Evolutionary conservation across 2,888 invertebrate species (phyloP), one percentile per base, ranked within the genome.

Genomic region (Pterostichus madidus): DNA sequence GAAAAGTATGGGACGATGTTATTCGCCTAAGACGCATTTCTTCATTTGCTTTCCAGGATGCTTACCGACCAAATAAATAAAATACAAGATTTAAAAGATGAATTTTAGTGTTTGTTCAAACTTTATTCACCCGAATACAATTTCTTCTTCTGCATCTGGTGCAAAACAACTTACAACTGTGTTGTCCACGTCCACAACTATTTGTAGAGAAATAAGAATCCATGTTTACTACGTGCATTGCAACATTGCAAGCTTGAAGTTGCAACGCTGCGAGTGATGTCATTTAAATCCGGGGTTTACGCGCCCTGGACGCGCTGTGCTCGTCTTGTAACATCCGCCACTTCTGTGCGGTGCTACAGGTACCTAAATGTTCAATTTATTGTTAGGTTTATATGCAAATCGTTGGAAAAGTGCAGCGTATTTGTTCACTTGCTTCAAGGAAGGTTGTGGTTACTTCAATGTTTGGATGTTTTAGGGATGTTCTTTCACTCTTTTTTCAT

Each of bases 201-300:
- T 39, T 52, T 13, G 5, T 52, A 13, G n/a, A 52, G 52, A 52
- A 5, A 52, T 52, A 52, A 52, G 52, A 52, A 52, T 5, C 39
- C 24, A 59, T 17, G 56, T 53, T 6, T 59, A 15, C 56, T 5
- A 5, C 24, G 56, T 3, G 7, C 56, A 15, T 15, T 59, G 56
- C 56, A 10, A 13, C 13, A 3, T 24, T 24, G 2, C 24, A 17
- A 4, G 24, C 56, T 24, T 1, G 2, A 10, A 8, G 15, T 24
- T 59, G 56, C 24, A 59, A 24, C n/a, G 15, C 56, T 59, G 24
- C 17, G 24, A 59, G 56, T 59, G 56, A 59, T 59, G 56, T 13
- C 56, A 59, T 15, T 24, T 59, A 59, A 59, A 59, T 59, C 56
- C 56, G 17, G 24, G 56, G 56, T 59, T 59, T 59, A 59, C 56